Evolutionary conservation across 2,113 vertebrate genomes (phyloP).

Genomic region (Diphyllodes magnificus): DNA sequence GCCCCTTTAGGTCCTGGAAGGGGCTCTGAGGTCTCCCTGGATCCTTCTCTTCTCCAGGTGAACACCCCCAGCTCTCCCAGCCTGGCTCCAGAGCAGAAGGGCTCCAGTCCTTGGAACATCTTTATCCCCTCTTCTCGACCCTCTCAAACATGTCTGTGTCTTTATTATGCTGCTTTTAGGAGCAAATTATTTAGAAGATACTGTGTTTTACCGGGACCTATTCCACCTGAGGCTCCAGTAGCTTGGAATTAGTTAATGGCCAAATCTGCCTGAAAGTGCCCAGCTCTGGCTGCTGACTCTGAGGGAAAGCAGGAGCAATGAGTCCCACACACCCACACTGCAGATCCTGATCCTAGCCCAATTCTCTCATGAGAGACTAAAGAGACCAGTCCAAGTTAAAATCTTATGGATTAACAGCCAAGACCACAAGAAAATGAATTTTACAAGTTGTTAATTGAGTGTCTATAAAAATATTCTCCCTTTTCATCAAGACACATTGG

Average conservation of each 20-base stretch:
- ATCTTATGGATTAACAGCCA: neutral
- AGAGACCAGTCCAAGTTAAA: neutral
- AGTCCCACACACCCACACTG: neutral
- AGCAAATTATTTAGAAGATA: neutral
- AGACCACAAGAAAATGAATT: neutral
- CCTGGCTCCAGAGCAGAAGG: neutral
- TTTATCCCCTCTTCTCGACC: accelerated
- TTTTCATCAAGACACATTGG: neutral
- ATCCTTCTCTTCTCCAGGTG: neutral
- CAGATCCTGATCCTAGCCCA: neutral
- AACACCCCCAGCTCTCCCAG: neutral
- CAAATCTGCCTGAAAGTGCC: neutral
- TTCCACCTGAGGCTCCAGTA: neutral
- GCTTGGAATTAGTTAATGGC: neutral
- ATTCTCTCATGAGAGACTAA: neutral
- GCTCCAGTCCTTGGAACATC: neutral
- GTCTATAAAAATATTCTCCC: neutral
- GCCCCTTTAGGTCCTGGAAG: neutral
- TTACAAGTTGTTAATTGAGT: neutral
- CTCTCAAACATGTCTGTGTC: neutral
- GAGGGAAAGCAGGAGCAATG: neutral
- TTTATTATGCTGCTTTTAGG: neutral
- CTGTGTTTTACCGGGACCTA: neutral
- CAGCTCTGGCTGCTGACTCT: neutral
- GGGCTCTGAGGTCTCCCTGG: neutral